Conservation (phyloP, 2,113 vertebrate genomes). For the Caranx melampygus region DNA sequence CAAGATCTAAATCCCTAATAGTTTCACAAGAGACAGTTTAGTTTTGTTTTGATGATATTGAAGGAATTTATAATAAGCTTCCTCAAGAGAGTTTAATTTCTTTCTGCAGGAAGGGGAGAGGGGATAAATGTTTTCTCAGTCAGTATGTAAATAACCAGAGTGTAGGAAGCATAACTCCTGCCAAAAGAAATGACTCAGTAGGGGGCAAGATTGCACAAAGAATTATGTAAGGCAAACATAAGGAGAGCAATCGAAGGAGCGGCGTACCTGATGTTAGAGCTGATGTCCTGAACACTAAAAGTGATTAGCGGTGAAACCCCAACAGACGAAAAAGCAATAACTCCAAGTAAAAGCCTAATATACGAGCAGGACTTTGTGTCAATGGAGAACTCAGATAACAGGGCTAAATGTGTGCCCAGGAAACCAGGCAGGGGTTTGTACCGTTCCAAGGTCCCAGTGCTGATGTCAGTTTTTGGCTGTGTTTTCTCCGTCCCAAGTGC, state of each 20-base stretch:
- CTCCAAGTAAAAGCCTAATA: conserved; percentile 29
- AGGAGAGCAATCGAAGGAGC: conserved; percentile 43
- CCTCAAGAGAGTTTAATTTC: conserved; percentile 33
- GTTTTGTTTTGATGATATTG: conserved; percentile 14
- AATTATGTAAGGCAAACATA: conserved; percentile 59
- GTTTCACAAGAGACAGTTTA: conserved; percentile 5
- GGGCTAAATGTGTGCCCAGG: conserved; percentile 60
- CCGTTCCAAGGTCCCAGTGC: conserved; percentile 60
- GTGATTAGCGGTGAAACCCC: conserved; percentile 50
- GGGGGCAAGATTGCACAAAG: conserved; percentile 52
- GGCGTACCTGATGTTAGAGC: conserved; percentile 42
- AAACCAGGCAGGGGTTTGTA: conserved; percentile 49
- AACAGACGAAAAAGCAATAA: conserved; percentile 36
- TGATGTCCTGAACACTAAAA: conserved; percentile 46
- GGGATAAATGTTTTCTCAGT: conserved; percentile 56
- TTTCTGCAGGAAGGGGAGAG: conserved; percentile 20
- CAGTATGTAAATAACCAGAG: conserved; percentile 66
- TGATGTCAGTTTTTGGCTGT: conserved; percentile 73
- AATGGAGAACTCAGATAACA: conserved; percentile 57
- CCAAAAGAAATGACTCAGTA: conserved; percentile 69
- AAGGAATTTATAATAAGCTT: conserved; percentile 29
- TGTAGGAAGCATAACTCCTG: conserved; percentile 58
- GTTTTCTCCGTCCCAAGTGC: conserved; percentile 61
- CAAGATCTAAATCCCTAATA: background rate
- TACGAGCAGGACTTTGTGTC: conserved; percentile 47